Evolutionary conservation across 2,797 vertebrate genomes (phyloP).

Genomic region (Pogoniulus pusillus): DNA sequence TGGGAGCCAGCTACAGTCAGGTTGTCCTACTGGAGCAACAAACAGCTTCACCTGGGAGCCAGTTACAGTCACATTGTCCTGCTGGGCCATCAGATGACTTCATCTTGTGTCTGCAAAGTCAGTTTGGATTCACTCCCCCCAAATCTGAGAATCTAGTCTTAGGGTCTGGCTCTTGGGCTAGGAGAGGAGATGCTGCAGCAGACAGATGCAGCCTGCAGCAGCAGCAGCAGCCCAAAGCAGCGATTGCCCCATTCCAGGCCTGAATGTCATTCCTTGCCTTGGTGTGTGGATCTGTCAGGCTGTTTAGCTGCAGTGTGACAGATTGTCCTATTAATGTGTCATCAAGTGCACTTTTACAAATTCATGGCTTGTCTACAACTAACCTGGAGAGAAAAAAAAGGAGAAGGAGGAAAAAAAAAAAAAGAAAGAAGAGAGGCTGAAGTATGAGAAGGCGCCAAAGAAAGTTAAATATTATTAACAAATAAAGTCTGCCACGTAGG

Average conservation of each 20-base stretch:
- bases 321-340: slow-evolving; percentile 75
- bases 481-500: slow-evolving; percentile 71
- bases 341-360: slow-evolving; percentile 69
- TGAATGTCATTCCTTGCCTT: slow-evolving; percentile 18
- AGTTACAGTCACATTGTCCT: background rate
- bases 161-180: background rate
- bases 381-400: slow-evolving; percentile 11
- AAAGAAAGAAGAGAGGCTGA: background rate
- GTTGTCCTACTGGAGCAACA: background rate
- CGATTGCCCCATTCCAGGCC: background rate
- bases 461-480: slow-evolving; percentile 78
- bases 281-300: slow-evolving; percentile 63
- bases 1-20: no score
- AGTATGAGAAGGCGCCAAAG: slow-evolving; percentile 71
- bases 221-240: background rate
- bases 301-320: slow-evolving; percentile 69
- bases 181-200: background rate
- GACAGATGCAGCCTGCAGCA: background rate
- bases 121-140: background rate
- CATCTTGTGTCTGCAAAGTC: accelerated
- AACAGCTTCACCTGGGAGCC: background rate
- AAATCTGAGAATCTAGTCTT: background rate
- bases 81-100: background rate
- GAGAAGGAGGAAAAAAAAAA: slow-evolving; percentile 2
- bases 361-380: slow-evolving; percentile 67